Evolutionary conservation across 2,113 vertebrate genomes (phyloP).

Genomic region (Mormyrus iriodes): DNA sequence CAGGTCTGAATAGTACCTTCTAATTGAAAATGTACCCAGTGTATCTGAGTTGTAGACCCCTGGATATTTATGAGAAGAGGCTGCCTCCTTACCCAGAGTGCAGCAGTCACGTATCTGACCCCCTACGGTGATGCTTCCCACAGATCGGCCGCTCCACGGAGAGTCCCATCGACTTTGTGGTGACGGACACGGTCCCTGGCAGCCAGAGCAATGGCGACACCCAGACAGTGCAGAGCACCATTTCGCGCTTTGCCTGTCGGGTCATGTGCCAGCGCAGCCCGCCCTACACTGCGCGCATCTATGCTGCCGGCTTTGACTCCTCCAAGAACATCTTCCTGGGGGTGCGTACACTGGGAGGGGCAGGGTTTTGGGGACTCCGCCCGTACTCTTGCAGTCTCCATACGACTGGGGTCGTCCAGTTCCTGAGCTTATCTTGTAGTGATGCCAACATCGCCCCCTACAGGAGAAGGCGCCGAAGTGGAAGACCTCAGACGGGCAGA

Average conservation of each 20-base stretch:
- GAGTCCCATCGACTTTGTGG: conserved; percentile 90
- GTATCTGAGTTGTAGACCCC: too few species aligned
- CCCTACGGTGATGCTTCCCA: not conserved
- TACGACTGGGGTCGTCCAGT: not conserved
- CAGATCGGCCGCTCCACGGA: conserved; percentile 92
- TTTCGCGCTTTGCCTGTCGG: conserved; percentile 92
- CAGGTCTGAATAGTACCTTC: too few species aligned
- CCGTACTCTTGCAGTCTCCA: not conserved
- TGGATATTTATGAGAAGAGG: too few species aligned
- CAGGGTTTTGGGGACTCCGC: not conserved
- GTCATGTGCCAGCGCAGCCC: conserved; percentile 86
- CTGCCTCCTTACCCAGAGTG: too few species aligned
- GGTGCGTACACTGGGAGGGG: conserved; percentile 51
- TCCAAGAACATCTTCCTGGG: conserved; percentile 94
- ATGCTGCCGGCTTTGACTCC: conserved; percentile 89
- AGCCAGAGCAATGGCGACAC: conserved; percentile 70
- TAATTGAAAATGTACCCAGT: too few species aligned
- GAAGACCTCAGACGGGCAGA: conserved; percentile 81
- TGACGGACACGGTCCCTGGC: conserved; percentile 77
- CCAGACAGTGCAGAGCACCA: conserved; percentile 82
- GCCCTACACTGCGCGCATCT: conserved; percentile 83
- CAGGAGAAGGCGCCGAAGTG: conserved; percentile 94
- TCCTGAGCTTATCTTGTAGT: not conserved
- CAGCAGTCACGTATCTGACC: not conserved
- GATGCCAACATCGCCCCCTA: not conserved